Evolutionary conservation across 2,888 invertebrate genomes (phyloP).

Genomic region (Lasioglossum calceatum): DNA sequence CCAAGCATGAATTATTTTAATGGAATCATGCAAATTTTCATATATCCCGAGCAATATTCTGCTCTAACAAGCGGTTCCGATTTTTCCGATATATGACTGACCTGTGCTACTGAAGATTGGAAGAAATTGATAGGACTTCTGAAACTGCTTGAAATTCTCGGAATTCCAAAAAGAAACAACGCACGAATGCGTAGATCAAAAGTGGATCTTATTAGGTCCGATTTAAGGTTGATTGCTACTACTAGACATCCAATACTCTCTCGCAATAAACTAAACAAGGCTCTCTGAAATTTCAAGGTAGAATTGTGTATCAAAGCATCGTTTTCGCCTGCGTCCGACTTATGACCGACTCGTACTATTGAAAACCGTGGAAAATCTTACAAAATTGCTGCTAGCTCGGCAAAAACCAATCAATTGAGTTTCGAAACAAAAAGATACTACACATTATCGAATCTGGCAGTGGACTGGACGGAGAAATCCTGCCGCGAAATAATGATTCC

Average conservation of each 20-base stretch:
- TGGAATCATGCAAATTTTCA: background rate
- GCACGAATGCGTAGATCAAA: background rate
- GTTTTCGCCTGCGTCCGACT: background rate
- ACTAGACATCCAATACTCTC: background rate
- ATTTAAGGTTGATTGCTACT: background rate
- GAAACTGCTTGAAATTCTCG: background rate
- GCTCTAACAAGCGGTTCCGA: background rate
- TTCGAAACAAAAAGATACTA: background rate
- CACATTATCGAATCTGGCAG: background rate
- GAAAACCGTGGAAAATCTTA: background rate
- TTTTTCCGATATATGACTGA: background rate
- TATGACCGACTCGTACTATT: background rate
- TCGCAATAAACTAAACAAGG: background rate
- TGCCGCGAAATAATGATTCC: conserved; percentile 10
- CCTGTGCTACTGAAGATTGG: background rate
- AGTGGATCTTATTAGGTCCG: background rate
- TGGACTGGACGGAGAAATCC: background rate
- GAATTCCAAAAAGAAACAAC: background rate
- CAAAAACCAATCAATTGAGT: background rate
- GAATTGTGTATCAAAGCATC: background rate
- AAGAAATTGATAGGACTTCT: background rate
- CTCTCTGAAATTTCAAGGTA: background rate
- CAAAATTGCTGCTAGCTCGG: background rate
- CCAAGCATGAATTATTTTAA: conserved; percentile 4
- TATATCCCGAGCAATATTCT: background rate